Conservation (phyloP, 2,113 vertebrate genomes). For the Caranx ignobilis region DNA sequence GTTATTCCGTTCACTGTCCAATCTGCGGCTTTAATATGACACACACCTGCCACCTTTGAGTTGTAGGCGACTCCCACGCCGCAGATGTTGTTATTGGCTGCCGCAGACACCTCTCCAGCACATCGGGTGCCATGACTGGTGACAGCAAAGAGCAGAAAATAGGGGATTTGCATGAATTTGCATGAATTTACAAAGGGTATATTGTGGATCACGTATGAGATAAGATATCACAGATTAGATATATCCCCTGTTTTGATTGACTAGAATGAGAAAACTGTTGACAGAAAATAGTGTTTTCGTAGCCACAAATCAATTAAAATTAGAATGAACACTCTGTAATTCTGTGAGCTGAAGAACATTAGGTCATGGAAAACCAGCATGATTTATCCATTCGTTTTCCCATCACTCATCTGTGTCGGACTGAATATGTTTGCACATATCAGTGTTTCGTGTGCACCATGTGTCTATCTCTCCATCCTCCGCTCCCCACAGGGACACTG, state of each 20-base stretch:
- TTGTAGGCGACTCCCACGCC: slow-evolving; percentile 97
- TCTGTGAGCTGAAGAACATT: slow-evolving; percentile 12
- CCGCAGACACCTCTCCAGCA: slow-evolving; percentile 97
- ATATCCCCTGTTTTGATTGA: slow-evolving; percentile 4
- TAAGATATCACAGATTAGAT: slow-evolving; percentile 29
- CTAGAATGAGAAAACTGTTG: slow-evolving; percentile 10
- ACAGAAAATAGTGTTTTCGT: background rate
- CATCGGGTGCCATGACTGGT: slow-evolving; percentile 96
- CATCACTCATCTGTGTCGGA: background rate
- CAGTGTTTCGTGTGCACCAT: slow-evolving; percentile 41
- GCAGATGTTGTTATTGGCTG: slow-evolving; percentile 98
- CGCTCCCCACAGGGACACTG: slow-evolving; percentile 67
- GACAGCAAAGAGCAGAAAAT: slow-evolving; percentile 36
- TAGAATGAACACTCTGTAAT: slow-evolving; percentile 17
- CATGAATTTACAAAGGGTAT: slow-evolving; percentile 51
- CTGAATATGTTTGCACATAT: slow-evolving; percentile 51
- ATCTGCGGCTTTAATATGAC: slow-evolving; percentile 39
- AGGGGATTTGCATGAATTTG: slow-evolving; percentile 55
- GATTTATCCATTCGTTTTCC: slow-evolving; percentile 1
- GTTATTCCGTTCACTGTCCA: slow-evolving; percentile 29
- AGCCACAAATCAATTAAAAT: slow-evolving; percentile 33
- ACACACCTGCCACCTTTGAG: slow-evolving; percentile 96
- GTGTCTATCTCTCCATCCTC: slow-evolving; percentile 54
- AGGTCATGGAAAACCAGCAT: background rate
- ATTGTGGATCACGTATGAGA: slow-evolving; percentile 2